Evolutionary conservation across 1,140 invertebrate species (phyloP).

Genomic region (Trichogramma pretiosum): DNA sequence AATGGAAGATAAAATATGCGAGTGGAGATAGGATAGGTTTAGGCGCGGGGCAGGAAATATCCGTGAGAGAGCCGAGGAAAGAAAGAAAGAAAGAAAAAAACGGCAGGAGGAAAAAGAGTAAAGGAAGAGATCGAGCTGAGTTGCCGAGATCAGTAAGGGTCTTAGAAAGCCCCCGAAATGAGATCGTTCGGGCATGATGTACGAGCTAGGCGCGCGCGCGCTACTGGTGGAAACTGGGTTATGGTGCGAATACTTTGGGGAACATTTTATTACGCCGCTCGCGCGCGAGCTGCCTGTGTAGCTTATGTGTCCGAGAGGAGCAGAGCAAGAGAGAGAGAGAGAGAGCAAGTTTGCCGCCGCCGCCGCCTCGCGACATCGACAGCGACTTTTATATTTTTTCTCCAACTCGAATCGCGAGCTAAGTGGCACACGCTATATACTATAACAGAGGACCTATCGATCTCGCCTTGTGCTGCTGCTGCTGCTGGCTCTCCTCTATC

Average conservation of each 20-base stretch:
- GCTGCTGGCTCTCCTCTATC: not conserved
- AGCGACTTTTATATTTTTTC: slow-evolving; percentile 24
- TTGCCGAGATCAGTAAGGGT: too few relatives aligned
- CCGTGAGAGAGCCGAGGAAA: too few relatives aligned
- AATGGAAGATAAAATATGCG: too few relatives aligned
- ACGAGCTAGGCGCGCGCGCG: not conserved
- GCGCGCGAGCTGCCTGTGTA: not conserved
- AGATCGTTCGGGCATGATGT: slow-evolving; percentile 24
- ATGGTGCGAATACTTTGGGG: slow-evolving; percentile 24
- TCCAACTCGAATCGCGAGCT: slow-evolving; percentile 20
- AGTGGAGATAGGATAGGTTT: too few relatives aligned
- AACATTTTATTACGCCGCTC: slow-evolving; percentile 30
- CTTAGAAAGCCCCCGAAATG: too few relatives aligned
- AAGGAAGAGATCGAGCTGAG: not conserved
- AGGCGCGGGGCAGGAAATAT: too few relatives aligned
- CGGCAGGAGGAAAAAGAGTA: not conserved
- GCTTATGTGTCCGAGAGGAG: too few relatives aligned
- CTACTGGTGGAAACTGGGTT: slow-evolving; percentile 24
- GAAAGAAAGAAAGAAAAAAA: not conserved
- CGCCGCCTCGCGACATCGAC: not conserved
- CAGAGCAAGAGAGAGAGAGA: too few relatives aligned
- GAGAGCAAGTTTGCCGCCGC: too few relatives aligned
- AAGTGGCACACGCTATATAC: slow-evolving; percentile 7
- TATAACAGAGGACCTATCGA: too few relatives aligned
- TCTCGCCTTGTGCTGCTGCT: not conserved